phyloP scores from a whole-genome alignment of 35 echinoderm and acorn worm species.

The Chiridota heheva region DNA sequence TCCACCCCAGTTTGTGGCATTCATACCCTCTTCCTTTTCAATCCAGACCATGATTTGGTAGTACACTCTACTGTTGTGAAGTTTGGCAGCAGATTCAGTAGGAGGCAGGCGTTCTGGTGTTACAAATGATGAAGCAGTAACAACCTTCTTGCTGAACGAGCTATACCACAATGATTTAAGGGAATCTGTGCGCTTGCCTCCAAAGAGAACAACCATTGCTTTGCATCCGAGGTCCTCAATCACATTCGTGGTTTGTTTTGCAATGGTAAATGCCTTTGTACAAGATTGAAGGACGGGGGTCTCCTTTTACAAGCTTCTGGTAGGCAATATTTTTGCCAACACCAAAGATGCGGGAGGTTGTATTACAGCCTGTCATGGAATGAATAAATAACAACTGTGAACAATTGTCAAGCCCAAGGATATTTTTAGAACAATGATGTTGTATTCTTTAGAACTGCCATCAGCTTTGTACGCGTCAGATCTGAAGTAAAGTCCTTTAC shows the following conservation, averaged over 20 bases:
- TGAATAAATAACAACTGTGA: constrained; percentile 4
- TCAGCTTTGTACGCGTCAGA: too few relatives aligned
- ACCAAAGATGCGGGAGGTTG: constrained; percentile 9
- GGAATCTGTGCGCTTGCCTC: background rate
- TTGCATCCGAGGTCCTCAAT: background rate
- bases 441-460: too few relatives aligned
- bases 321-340: background rate
- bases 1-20: background rate
- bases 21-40: constrained; percentile 2
- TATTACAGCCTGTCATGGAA: too few relatives aligned
- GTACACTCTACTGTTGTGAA: background rate
- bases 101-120: background rate
- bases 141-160: background rate
- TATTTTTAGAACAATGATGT: too few relatives aligned
- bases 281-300: background rate
- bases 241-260: background rate
- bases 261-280: background rate
- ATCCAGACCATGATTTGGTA: constrained; percentile 8
- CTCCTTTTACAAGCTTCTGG: background rate
- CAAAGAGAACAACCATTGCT: background rate
- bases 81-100: background rate
- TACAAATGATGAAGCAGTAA: background rate
- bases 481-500: too few relatives aligned
- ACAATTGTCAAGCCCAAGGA: too few relatives aligned
- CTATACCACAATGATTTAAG: background rate